phyloP scores from a whole-genome alignment of 2,888 invertebrate species.

The Meta bourneti region DNA sequence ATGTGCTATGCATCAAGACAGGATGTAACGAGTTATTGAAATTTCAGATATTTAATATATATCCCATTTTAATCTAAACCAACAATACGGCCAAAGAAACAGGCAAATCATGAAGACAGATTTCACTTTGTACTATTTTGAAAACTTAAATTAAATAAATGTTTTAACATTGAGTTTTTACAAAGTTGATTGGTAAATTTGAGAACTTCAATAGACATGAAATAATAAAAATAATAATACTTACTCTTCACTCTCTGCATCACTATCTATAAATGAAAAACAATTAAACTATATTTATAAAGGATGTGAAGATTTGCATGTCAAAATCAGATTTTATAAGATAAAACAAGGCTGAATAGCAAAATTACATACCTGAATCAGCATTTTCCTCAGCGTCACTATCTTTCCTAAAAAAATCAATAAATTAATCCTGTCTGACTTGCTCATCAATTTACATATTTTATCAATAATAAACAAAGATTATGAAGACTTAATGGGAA shows the following conservation, averaged over 20 bases:
- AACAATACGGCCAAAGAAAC: too few species aligned
- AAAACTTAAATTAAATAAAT: too few species aligned
- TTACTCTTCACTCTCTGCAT: slow-evolving; percentile 71
- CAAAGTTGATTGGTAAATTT: too few species aligned
- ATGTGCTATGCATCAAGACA: too few species aligned
- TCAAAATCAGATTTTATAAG: not conserved
- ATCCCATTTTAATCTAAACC: too few species aligned
- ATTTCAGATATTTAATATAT: too few species aligned
- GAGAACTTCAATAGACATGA: too few species aligned
- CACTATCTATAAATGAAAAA: slow-evolving; percentile 57
- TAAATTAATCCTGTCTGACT: not conserved
- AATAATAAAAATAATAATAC: slow-evolving; percentile 8
- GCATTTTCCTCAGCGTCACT: slow-evolving; percentile 65
- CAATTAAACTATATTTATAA: not conserved
- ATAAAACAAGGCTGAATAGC: not conserved
- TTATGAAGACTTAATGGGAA: not conserved
- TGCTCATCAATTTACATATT: not conserved
- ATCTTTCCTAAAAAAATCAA: slow-evolving; percentile 49
- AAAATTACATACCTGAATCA: slow-evolving; percentile 50
- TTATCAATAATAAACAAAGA: not conserved
- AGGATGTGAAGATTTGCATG: not conserved
- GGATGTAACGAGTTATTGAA: too few species aligned
- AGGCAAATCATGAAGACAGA: too few species aligned
- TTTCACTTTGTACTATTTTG: too few species aligned
- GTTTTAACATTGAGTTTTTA: too few species aligned